phyloP scores from a whole-genome alignment of 1,140 invertebrate genomes.

The Holcopasites calliopsidis region DNA sequence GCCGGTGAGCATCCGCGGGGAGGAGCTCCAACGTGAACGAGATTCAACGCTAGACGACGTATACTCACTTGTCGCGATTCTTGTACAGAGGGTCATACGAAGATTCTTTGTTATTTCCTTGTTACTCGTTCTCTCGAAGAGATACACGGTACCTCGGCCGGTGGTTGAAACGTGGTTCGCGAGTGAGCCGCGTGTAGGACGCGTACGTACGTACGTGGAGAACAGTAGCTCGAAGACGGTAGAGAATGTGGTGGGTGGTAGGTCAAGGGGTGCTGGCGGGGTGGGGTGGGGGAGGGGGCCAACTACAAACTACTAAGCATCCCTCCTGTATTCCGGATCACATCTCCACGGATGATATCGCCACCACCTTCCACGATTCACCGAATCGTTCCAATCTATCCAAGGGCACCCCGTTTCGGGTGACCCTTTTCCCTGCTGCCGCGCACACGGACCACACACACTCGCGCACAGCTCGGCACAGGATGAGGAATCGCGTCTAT shows the following conservation, averaged over 20 bases:
- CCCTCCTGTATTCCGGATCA: slow-evolving; percentile 72
- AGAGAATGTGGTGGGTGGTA: slow-evolving; percentile 43
- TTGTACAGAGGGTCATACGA: slow-evolving; percentile 55
- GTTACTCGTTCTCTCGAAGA: too few species aligned
- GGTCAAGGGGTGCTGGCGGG: slow-evolving; percentile 44
- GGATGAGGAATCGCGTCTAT: too few species aligned
- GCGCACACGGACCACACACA: too few species aligned
- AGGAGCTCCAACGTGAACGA: background rate
- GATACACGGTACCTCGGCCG: too few species aligned
- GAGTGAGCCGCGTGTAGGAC: background rate
- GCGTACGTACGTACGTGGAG: slow-evolving; percentile 4
- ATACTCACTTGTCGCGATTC: slow-evolving; percentile 70
- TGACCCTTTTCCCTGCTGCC: too few species aligned
- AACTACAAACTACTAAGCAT: slow-evolving; percentile 78
- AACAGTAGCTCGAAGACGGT: slow-evolving; percentile 13
- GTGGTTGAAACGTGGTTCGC: slow-evolving; percentile 4
- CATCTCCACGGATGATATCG: slow-evolving; percentile 73
- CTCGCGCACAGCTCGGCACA: too few species aligned
- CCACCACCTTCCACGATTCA: slow-evolving; percentile 67
- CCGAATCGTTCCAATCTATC: slow-evolving; percentile 42
- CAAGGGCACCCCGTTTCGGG: too few species aligned
- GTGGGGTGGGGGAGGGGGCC: slow-evolving; percentile 53
- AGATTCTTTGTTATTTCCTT: background rate
- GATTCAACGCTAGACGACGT: background rate
- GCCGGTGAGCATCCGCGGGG: slow-evolving; percentile 32